Base-by-base conservation (phyloP, 2,113 vertebrate species). In the Budorcas taxicolor region DNA sequence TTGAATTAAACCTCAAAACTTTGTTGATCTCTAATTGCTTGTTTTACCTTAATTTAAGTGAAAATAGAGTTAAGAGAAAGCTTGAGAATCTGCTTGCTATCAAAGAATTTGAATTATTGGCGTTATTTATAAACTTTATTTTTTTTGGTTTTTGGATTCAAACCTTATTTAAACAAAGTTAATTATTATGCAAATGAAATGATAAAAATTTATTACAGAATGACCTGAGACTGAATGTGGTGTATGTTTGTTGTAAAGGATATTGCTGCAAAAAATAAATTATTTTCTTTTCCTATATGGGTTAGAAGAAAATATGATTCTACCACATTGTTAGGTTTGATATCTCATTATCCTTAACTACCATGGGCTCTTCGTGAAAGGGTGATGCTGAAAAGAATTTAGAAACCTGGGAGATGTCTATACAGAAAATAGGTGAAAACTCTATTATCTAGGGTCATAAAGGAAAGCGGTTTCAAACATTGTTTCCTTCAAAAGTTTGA, bases 1-100 rank as follows among this genome's bases (percentile, higher is more conserved):
- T 88, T 89, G 31, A 88, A 6, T 95, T 88, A 91, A 97, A 87
- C n/a, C 9, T 81, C 52, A 83, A 27, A 83, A 81, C 33, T 93
- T 90, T 95, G 53, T 91, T 92, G 76, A 53, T 87, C n/a, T 81
- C 71, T 95, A n/a, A 76, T 76, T 92, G 16, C 17, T 76, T 50
- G 33, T 78, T 97, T 71, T 53, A 74, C 31, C 15, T 76, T 47
- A 50, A 87, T 88, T 96, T 95, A 93, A 92, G 53, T 92, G 36
- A 80, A 47, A 87, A 36, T 33, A 36, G 58, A 17, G 43, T 23
- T 52, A 64, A 92, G 31, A 95, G 60, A 84, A 93, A 84, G 27
- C 80, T 90, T 95, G 58, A n/a, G 13, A 31, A 81, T 87, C 53
- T 53, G 53, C 31, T 97, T 95, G 33, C 62, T n/a, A 58, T 62